Conservation (phyloP, 2,888 invertebrate genomes). For the Ferdinandea cuprea region DNA sequence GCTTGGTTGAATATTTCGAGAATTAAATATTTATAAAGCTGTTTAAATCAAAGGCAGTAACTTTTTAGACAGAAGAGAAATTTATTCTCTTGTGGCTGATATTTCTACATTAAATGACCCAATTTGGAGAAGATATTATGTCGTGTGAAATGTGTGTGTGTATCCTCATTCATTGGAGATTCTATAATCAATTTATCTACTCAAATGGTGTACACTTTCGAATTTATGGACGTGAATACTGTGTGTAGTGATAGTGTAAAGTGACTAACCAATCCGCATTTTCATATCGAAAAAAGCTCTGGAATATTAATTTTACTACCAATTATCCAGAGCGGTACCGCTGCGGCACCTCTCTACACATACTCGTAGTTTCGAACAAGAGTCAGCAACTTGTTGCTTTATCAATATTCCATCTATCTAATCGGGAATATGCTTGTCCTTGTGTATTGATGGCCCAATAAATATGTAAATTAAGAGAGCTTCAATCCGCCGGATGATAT, state of each 20-base stretch:
- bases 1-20: not conserved
- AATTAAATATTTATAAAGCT: constrained; percentile 42
- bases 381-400: constrained; percentile 64
- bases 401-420: constrained; percentile 25
- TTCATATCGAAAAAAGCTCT: constrained; percentile 36
- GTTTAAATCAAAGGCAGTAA: constrained; percentile 31
- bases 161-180: constrained; percentile 26
- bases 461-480: constrained; percentile 61
- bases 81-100: constrained; percentile 18
- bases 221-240: not conserved
- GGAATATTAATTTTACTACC: constrained; percentile 52
- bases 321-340: constrained; percentile 45
- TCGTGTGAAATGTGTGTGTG: not conserved
- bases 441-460: constrained; percentile 31
- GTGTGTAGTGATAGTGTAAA: no score
- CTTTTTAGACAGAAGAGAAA: constrained; percentile 28
- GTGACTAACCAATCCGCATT: not conserved
- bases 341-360: not conserved
- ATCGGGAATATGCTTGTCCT: not conserved
- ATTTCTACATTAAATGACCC: constrained; percentile 44
- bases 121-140: constrained; percentile 10
- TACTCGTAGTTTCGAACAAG: constrained; percentile 2
- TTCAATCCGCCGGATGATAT: constrained; percentile 20
- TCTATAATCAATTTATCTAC: constrained; percentile 33
- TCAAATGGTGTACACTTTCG: not conserved